phyloP scores from a whole-genome alignment of 1,140 invertebrate species.

The Phthorimaea operculella region DNA sequence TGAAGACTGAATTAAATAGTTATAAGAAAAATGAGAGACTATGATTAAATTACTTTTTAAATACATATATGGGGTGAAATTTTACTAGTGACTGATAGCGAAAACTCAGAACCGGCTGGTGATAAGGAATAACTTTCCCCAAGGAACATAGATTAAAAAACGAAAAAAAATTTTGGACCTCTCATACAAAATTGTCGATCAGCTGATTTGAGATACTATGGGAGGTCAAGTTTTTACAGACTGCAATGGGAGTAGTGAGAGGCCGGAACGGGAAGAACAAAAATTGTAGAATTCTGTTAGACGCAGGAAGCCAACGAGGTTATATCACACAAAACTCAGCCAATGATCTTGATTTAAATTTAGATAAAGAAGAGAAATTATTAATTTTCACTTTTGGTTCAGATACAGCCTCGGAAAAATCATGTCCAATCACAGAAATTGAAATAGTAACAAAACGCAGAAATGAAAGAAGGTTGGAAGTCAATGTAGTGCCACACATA shows the following conservation, averaged over 20 bases:
- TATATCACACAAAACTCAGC: constrained; percentile 8
- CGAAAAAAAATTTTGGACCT: too few relatives aligned
- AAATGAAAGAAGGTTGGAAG: background rate
- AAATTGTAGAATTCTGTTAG: constrained; percentile 6
- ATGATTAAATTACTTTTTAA: too few relatives aligned
- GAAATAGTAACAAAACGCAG: background rate
- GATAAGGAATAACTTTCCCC: too few relatives aligned
- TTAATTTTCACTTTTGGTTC: constrained; percentile 10
- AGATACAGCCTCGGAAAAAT: background rate
- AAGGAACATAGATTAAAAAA: too few relatives aligned
- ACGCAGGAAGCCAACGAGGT: constrained; percentile 6
- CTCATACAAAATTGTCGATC: too few relatives aligned
- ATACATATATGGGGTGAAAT: too few relatives aligned
- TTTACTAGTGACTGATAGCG: too few relatives aligned
- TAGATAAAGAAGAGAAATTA: background rate
- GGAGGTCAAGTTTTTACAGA: constrained; percentile 9
- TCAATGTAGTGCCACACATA: constrained; percentile 7
- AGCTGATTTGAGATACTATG: too few relatives aligned
- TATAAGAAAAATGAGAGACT: too few relatives aligned
- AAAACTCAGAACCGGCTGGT: too few relatives aligned
- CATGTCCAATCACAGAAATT: constrained; percentile 5
- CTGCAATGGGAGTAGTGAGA: constrained; percentile 2
- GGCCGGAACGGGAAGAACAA: background rate
- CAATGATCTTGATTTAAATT: background rate
- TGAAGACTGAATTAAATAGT: too few relatives aligned